Evolutionary conservation across 2,113 vertebrate genomes (phyloP).

Genomic region (Panthera leo): DNA sequence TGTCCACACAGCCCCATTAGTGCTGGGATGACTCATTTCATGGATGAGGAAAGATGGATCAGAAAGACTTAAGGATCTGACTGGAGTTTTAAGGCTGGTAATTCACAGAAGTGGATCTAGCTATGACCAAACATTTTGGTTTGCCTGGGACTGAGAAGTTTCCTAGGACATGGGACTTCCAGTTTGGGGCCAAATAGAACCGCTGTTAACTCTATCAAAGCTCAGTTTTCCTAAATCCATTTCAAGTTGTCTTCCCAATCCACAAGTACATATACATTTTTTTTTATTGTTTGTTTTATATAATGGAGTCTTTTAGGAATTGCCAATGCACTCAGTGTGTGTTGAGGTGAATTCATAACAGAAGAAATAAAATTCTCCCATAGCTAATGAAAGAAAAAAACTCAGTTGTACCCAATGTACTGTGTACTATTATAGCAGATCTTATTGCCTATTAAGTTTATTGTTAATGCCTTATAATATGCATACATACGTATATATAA

Average conservation of each 20-base stretch:
- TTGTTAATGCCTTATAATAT: background rate
- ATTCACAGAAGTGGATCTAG: background rate
- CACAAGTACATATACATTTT: background rate
- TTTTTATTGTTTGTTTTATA: background rate
- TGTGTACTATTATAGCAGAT: background rate
- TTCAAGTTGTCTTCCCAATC: background rate
- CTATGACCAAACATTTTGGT: background rate
- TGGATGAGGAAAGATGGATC: background rate
- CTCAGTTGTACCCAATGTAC: background rate
- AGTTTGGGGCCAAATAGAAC: background rate
- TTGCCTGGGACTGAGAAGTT: background rate
- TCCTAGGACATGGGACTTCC: background rate
- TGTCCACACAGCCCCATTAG: background rate
- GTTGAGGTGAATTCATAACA: background rate
- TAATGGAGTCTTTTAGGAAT: background rate
- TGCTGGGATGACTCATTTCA: background rate
- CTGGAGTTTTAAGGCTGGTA: background rate
- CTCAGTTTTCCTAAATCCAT: background rate
- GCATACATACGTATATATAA: background rate
- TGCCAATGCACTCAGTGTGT: background rate
- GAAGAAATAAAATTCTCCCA: background rate
- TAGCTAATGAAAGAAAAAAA: background rate
- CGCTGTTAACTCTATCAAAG: background rate
- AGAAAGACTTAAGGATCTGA: background rate
- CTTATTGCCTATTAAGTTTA: background rate